phyloP scores from a whole-genome alignment of 2,113 vertebrate species.

The Cynoglossus semilaevis region DNA sequence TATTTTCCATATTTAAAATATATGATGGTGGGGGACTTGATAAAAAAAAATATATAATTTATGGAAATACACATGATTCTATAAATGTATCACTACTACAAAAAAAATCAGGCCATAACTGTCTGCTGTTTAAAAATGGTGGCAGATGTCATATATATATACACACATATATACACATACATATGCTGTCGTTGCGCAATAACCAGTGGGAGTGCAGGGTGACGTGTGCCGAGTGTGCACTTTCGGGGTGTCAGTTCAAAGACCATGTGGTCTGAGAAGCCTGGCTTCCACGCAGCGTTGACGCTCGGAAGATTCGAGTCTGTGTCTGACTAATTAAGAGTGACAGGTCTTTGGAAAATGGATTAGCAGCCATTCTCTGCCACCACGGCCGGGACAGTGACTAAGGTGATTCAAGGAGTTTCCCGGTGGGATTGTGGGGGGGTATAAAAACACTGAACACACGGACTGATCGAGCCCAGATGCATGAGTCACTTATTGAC shows the following conservation, averaged over 20 bases:
- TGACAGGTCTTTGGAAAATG: slow-evolving; percentile 65
- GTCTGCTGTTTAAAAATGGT: no score
- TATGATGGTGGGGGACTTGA: no score
- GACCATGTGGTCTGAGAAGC: slow-evolving; percentile 10
- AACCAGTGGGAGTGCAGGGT: slow-evolving; percentile 14
- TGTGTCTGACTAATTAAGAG: slow-evolving; percentile 50
- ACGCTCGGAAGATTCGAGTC: slow-evolving; percentile 2
- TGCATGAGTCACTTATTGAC: slow-evolving; percentile 13
- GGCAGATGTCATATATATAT: no score
- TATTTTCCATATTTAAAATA: no score
- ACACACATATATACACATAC: no score
- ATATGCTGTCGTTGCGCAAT: slow-evolving; percentile 37
- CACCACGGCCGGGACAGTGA: slow-evolving; percentile 12
- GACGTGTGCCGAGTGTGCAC: background rate
- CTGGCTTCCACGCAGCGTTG: background rate
- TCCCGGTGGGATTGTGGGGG: no score
- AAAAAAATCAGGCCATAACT: no score
- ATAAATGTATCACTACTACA: no score
- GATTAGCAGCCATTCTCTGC: slow-evolving; percentile 56
- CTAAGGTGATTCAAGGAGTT: background rate
- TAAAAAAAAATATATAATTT: no score
- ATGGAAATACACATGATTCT: no score
- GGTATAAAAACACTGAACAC: background rate
- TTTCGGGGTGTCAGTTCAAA: slow-evolving; percentile 4
- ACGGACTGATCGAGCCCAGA: background rate